Base-by-base conservation (phyloP, 2,113 vertebrate genomes). In the Gallinago undulata region DNA sequence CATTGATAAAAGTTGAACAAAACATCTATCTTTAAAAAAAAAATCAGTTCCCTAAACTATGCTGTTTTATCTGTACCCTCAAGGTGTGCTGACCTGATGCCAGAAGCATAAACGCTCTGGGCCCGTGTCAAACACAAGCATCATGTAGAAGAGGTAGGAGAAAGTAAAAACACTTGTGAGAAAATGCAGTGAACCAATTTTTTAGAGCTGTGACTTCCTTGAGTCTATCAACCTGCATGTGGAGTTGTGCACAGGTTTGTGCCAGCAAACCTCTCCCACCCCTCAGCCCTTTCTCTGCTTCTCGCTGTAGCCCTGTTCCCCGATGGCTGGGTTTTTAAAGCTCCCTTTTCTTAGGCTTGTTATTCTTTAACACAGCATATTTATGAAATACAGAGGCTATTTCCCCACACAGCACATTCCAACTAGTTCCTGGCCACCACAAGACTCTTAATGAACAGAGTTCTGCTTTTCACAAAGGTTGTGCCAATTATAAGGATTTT, bases 401-500 rank as follows among this genome's bases (percentile, higher is more conserved):
- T 87, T 94, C 39, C 41, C 35, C 1, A 4, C 15, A 53, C 30
- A 60, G 43, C 39, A 3, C 74, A 89, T 87, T 91, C 80, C 57
- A 90, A 53, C 67, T 27, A 63, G 35, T 93, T 87, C 63, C 74
- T 84, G 60, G 63, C 45, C 78, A n/a, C 70, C 57, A 45, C 67
- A 93, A 89, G 62, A 15, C 33, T 82, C 56, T 63, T 87, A 89
- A 93, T 76, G 69, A 94, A 24, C 48, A 85, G 27, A 81, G 60
- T 73, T 82, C 53, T n/a, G 31, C 62, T 89, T 96, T 89, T 92
- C 77, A 94, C 48, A 84, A 73, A 95, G 62, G 81, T 93, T 87
- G 69, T 95, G 94, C 81, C 87, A 95, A 41, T 87, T 90, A 45
- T 21, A 19, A 83, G 69, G 84, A 87, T 89, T 80, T 66, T 64